Conservation (phyloP, 2,113 vertebrate genomes). For the Genyomyrus donnyi region DNA sequence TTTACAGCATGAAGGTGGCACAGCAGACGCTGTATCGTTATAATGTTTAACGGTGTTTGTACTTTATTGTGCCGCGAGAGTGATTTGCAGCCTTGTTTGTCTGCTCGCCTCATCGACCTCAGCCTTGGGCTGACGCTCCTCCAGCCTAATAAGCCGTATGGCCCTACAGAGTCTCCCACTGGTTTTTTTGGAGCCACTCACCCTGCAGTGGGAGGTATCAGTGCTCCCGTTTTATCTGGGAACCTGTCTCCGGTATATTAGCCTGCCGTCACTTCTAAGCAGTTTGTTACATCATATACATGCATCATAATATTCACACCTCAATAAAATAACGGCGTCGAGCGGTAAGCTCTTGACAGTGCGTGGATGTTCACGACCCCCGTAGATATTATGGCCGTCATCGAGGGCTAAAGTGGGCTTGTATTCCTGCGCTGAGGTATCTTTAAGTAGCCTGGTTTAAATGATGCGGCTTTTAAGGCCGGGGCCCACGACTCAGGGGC, state of each 20-base stretch:
- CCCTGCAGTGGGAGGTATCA: not conserved
- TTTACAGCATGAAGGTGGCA: not conserved
- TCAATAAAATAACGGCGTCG: not conserved
- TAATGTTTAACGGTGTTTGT: not conserved
- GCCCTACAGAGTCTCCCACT: not conserved
- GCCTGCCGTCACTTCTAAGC: not conserved
- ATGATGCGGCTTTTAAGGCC: not conserved
- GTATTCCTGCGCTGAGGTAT: not conserved
- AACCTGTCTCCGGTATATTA: not conserved
- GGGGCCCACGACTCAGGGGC: not conserved
- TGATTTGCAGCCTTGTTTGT: not conserved
- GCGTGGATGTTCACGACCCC: not conserved
- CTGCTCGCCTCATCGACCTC: not conserved
- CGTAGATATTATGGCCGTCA: not conserved
- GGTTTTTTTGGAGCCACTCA: not conserved
- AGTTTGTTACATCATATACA: not conserved
- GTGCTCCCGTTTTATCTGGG: not conserved
- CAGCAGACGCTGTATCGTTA: not conserved
- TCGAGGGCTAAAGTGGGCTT: not conserved
- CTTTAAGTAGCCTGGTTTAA: not conserved
- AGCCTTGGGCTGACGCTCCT: not conserved
- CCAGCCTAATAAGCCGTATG: not conserved
- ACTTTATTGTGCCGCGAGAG: not conserved
- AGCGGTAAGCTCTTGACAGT: not conserved
- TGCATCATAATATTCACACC: not conserved